Conservation (phyloP, 1,140 invertebrate species). For the Danaus plexippus region DNA sequence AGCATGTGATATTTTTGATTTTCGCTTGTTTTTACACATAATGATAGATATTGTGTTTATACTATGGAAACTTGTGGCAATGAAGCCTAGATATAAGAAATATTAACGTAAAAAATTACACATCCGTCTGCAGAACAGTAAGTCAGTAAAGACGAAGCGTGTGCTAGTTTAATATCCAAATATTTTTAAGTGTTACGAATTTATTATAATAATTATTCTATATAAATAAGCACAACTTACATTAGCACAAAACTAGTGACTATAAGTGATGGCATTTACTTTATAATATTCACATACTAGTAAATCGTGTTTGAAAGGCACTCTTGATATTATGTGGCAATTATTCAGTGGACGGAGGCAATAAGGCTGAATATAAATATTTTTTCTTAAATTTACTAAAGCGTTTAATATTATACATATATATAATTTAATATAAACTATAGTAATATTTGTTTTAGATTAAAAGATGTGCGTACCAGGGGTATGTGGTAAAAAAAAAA, state of each 20-base stretch:
- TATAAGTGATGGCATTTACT: conserved; percentile 51
- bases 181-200: too few species aligned
- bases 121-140: too few species aligned
- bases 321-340: conserved; percentile 7
- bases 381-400: conserved; percentile 27
- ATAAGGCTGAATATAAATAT: conserved; percentile 38
- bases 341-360: conserved; percentile 41
- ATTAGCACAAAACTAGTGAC: conserved; percentile 54
- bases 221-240: conserved; percentile 32
- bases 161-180: too few species aligned
- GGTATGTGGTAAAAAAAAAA: too few species aligned
- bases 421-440: conserved; percentile 12
- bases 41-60: too few species aligned
- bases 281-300: conserved; percentile 7
- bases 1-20: too few species aligned
- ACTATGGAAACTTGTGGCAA: too few species aligned
- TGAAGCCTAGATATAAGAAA: too few species aligned
- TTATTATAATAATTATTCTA: conserved; percentile 16
- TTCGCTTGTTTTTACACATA: too few species aligned
- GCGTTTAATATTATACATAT: conserved; percentile 13
- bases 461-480: conserved; percentile 14
- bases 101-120: too few species aligned
- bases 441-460: conserved; percentile 8
- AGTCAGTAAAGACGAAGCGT: too few species aligned
- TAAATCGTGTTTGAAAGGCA: conserved; percentile 7